phyloP scores from a whole-genome alignment of 2,888 invertebrate species.

The Drosophila stalkeri region DNA sequence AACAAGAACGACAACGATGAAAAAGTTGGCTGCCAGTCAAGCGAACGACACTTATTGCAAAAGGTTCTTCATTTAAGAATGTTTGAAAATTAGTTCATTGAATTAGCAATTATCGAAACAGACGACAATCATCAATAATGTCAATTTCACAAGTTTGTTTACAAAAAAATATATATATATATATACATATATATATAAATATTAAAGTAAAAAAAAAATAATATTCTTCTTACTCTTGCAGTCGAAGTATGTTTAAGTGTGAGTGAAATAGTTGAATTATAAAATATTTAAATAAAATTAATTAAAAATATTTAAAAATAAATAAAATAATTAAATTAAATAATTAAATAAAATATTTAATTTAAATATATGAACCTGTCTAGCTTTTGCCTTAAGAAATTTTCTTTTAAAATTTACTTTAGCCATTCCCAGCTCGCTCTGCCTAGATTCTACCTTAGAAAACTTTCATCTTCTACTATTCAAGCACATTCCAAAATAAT shows the following conservation, averaged over 20 bases:
- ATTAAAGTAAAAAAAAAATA: too few relatives aligned
- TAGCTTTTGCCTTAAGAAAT: background rate
- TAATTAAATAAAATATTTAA: background rate
- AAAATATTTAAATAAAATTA: background rate
- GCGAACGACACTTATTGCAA: constrained; percentile 47
- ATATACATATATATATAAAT: too few relatives aligned
- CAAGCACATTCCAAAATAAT: background rate
- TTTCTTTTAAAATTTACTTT: background rate
- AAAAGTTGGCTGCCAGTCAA: constrained; percentile 36
- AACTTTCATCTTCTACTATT: background rate
- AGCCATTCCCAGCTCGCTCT: too few relatives aligned
- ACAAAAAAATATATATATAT: background rate
- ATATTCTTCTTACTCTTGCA: background rate
- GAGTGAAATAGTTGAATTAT: background rate
- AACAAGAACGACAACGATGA: background rate
- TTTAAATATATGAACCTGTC: background rate
- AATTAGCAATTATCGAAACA: constrained; percentile 8
- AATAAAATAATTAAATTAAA: too few relatives aligned
- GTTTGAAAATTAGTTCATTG: constrained; percentile 8
- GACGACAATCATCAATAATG: background rate
- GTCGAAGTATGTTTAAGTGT: background rate
- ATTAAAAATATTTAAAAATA: too few relatives aligned
- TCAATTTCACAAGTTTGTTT: background rate
- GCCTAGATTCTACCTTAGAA: background rate
- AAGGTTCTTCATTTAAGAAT: constrained; percentile 15